Evolutionary conservation across 2,797 vertebrate genomes (phyloP).

Genomic region (Macrochelys suwanniensis): DNA sequence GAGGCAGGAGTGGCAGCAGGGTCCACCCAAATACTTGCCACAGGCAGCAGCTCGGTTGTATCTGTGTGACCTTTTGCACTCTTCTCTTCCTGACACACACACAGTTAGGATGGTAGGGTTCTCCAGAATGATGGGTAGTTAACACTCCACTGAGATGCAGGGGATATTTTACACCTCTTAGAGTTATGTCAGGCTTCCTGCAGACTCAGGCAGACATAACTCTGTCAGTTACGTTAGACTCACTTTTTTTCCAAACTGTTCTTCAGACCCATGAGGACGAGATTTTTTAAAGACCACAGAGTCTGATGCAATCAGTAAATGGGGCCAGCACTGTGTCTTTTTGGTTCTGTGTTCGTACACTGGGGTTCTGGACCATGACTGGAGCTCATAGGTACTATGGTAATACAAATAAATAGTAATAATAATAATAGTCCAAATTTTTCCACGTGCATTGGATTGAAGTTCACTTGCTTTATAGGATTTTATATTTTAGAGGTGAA

Average conservation of each 20-base stretch:
- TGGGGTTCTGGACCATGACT: neutral
- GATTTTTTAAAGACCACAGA: neutral
- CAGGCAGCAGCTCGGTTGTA: neutral
- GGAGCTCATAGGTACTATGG: neutral
- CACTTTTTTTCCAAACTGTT: neutral
- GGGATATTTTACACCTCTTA: fast-evolving
- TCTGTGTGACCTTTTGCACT: neutral
- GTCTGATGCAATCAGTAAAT: neutral
- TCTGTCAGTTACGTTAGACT: neutral
- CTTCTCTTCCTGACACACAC: neutral
- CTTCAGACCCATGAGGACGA: neutral
- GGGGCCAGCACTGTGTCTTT: neutral
- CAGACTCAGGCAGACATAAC: neutral
- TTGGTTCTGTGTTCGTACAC: neutral
- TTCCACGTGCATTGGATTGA: slow-evolving; percentile 54
- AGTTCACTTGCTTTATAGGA: slow-evolving; percentile 54
- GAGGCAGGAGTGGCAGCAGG: fast-evolving
- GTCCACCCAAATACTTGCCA: neutral
- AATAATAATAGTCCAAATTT: neutral
- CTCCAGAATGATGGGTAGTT: fast-evolving
- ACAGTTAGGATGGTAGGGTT: neutral
- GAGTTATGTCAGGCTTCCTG: neutral
- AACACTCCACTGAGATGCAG: neutral
- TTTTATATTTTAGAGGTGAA: slow-evolving; percentile 42
- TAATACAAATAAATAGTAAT: neutral